These are phyloP conservation scores for Zoanthus gigantus DNA, from an alignment of 92 coral and sea anemone species.

Conservation along the genomic window DNA sequence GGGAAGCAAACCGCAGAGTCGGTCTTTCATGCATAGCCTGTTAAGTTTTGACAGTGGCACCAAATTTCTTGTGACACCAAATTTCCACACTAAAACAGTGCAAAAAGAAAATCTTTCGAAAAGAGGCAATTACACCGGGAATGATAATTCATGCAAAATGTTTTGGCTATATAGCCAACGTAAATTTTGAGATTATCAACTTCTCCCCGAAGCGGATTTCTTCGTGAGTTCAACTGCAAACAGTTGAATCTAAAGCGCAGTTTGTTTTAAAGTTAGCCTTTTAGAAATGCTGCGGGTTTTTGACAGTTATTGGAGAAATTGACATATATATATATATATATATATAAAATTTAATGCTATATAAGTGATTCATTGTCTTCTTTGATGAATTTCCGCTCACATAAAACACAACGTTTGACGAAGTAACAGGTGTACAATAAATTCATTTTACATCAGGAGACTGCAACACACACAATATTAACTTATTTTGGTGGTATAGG, in stretches of 20 bases:
- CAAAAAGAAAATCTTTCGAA: background rate
- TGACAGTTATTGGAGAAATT: conserved; percentile 8
- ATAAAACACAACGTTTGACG: conserved; percentile 16
- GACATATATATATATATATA: no score
- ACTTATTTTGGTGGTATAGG: background rate
- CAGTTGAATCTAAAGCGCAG: background rate
- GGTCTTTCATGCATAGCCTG: background rate
- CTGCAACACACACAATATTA: background rate
- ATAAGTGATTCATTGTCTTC: conserved; percentile 40
- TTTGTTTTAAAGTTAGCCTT: background rate
- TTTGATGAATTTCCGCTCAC: conserved; percentile 42
- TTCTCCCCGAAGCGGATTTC: background rate
- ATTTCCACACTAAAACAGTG: conserved; percentile 22
- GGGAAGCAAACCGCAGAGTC: background rate
- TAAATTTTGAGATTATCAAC: background rate
- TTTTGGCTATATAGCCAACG: background rate
- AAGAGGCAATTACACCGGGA: background rate
- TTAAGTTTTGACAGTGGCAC: conserved; percentile 26
- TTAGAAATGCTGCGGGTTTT: background rate
- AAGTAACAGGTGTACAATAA: conserved; percentile 26
- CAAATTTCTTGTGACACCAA: background rate
- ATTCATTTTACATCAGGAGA: conserved; percentile 34
- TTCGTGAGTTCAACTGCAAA: conserved; percentile 2
- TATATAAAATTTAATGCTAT: conserved; percentile 35
- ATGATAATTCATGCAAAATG: background rate